A percentile compares a stretch with the other conserved stretches of the same genome.
Evolutionary conservation across 2,888 invertebrate genomes (phyloP).

Genomic region (Ditylenchus weischeri): DNA sequence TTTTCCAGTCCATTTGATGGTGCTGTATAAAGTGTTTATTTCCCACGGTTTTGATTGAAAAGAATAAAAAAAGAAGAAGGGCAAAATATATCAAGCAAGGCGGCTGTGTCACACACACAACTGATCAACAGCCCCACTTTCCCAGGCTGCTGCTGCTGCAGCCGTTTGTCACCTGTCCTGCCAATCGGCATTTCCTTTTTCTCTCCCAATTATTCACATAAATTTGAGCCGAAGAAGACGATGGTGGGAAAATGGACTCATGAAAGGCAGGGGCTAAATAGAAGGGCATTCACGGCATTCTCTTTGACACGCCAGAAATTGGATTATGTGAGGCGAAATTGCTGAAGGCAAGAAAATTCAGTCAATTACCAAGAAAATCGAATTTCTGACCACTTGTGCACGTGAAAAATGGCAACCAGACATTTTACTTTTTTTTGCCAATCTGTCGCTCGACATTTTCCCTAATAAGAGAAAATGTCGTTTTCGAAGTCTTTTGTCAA

Average conservation of each 20-base stretch:
- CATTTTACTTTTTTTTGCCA: too few relatives aligned
- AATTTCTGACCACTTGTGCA: too few relatives aligned
- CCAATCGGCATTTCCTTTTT: not conserved
- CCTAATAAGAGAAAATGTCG: too few relatives aligned
- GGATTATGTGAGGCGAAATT: not conserved
- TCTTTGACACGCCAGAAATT: not conserved
- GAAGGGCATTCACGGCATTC: conserved; percentile 4
- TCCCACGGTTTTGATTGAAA: not conserved
- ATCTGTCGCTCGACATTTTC: too few relatives aligned
- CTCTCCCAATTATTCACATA: conserved; percentile 9
- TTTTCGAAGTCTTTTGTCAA: too few relatives aligned
- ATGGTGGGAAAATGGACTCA: conserved; percentile 7
- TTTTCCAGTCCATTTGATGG: too few relatives aligned
- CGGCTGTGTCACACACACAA: not conserved
- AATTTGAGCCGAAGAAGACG: not conserved
- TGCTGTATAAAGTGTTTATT: not conserved
- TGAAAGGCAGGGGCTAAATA: too few relatives aligned
- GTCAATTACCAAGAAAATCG: too few relatives aligned
- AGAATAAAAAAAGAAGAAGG: not conserved
- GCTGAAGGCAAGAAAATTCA: too few relatives aligned
- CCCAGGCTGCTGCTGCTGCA: conserved; percentile 8
- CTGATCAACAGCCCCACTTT: not conserved
- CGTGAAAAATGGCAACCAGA: too few relatives aligned
- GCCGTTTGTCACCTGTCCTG: conserved; percentile 8
- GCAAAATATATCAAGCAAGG: not conserved